Evolutionary conservation across 2,888 invertebrate species (phyloP), one percentile per base, ranked within the genome.

Genomic region (Tetragonisca angustula): DNA sequence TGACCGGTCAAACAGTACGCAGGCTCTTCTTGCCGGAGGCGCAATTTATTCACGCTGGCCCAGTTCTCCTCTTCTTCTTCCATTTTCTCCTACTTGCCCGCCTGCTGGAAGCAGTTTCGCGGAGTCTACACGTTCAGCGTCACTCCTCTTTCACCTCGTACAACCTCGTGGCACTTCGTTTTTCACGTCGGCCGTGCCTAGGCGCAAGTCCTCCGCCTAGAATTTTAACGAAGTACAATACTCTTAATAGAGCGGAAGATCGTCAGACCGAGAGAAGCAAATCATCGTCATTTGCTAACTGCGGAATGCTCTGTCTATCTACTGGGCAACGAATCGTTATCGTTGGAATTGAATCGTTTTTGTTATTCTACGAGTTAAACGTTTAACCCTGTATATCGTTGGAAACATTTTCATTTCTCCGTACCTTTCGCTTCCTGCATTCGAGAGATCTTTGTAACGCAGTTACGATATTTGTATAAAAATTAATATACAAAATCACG

Each of bases 31-130:
- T 43, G 49, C 62, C 17, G 64, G 62, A 59, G 36, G 75, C 62
- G 64, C 68, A 84, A 84, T 84, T 82, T 83, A 84, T 84, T 82
- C 75, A 78, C 74, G 72, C 75, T 82, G 82, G 77, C 77, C 79
- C 73, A 76, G 76, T 76, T 76, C 64, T 81, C 56, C 81, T 83
- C 74, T 82, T 81, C 74, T 82, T 82, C 74, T 52, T 79, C 71
- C 72, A 79, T 72, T 69, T 76, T 76, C 79, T 59, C 32, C 2
- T 36, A 61, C 27, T 64, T 49, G 32, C 43, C 65, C 54, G 27
- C 59, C 49, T 67, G 81, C 56, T 81, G 13, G 50, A 61, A 78
- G 68, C 78, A 75, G 67, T 82, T 79, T 62, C 59, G 50, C 69
- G 49, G 27, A 69, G 76, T 79, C 76, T 84, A 75, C 78, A 69